These are phyloP conservation scores for Ophion slaviceki DNA, from an alignment of 2,888 invertebrate genomes.

Conservation along the genomic window DNA sequence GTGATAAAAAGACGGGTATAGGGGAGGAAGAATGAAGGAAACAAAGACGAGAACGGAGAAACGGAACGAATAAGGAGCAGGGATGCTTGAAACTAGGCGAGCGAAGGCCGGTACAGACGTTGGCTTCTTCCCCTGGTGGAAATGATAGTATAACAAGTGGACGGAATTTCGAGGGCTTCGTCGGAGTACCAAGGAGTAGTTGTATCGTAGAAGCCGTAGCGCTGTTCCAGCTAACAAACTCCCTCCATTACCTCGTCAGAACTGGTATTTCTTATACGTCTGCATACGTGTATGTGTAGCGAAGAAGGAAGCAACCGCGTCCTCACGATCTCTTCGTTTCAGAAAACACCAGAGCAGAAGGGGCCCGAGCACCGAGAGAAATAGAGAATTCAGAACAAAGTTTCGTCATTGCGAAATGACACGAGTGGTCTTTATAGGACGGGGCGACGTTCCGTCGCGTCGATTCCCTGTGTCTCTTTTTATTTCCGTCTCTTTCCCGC, in stretches of 20 bases:
- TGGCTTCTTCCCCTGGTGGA: constrained; percentile 42
- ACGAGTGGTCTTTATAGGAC: constrained; percentile 86
- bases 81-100: constrained; percentile 48
- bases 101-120: constrained; percentile 14
- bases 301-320: constrained; percentile 54
- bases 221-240: constrained; percentile 78
- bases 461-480: constrained; percentile 67
- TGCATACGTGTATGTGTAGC: constrained; percentile 22
- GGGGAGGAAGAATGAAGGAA: constrained; percentile 24
- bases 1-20: constrained; percentile 50
- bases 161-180: constrained; percentile 66
- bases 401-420: constrained; percentile 86
- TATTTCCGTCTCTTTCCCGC: constrained; percentile 55
- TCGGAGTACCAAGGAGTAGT: constrained; percentile 47
- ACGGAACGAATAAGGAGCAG: constrained; percentile 63
- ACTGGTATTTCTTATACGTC: constrained; percentile 48
- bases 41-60: constrained; percentile 44
- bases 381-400: constrained; percentile 84
- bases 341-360: constrained; percentile 62
- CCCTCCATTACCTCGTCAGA: constrained; percentile 65
- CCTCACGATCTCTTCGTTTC: constrained; percentile 45
- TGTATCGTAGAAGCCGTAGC: constrained; percentile 55
- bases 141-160: constrained; percentile 59
- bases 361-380: constrained; percentile 63
- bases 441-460: constrained; percentile 70